A percentile compares a stretch with the other conserved stretches of the same genome.
phyloP scores from a whole-genome alignment of 2,888 invertebrate genomes.

The Cenopis cana region DNA sequence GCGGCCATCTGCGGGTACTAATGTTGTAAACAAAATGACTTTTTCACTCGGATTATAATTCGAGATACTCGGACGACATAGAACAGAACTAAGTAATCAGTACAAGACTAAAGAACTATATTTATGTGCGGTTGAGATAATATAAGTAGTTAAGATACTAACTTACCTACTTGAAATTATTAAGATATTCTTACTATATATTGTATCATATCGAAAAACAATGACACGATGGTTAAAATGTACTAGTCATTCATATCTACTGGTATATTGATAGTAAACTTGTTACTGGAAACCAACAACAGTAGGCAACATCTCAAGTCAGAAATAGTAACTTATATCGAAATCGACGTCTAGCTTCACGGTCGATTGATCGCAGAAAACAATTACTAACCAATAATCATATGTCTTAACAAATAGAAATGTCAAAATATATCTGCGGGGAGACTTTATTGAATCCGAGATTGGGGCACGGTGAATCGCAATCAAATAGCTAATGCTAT shows the following conservation, averaged over 20 bases:
- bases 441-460: slow-evolving; percentile 73
- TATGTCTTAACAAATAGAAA: slow-evolving; percentile 78
- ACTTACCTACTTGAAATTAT: not conserved
- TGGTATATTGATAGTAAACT: not conserved
- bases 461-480: slow-evolving; percentile 62
- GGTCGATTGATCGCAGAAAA: slow-evolving; percentile 52
- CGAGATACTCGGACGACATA: not conserved
- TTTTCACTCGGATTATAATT: not conserved
- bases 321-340: not conserved
- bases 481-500: slow-evolving; percentile 74
- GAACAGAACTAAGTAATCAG: not conserved
- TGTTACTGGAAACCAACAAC: not conserved
- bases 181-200: not conserved
- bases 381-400: slow-evolving; percentile 76
- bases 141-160: not conserved
- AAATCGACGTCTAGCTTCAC: slow-evolving; percentile 3
- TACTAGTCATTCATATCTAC: no score
- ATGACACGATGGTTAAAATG: not conserved
- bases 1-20: slow-evolving; percentile 8
- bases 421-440: slow-evolving; percentile 77
- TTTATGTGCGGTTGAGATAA: no score
- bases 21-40: slow-evolving; percentile 1
- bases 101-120: no score
- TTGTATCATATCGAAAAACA: not conserved
- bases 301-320: not conserved